Conservation (phyloP, 2,113 vertebrate genomes). For the Vombatus ursinus region DNA sequence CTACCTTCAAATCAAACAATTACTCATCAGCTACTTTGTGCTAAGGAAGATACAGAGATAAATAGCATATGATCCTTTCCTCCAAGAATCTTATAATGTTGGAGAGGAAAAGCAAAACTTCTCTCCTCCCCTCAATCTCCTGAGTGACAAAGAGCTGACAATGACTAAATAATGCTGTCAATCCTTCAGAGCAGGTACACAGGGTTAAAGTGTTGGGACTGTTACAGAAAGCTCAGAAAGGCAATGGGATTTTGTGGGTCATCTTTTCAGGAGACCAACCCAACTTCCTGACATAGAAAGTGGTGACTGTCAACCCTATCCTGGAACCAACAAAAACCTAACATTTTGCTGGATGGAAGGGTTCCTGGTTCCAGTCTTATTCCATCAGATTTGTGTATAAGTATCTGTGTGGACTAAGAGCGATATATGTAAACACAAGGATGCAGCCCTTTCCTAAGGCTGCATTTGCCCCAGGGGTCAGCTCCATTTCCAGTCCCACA, state of each 20-base stretch:
- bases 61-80: neutral
- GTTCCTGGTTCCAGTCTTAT: neutral
- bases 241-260: neutral
- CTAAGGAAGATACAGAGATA: neutral
- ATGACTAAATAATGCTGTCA: slow-evolving; percentile 10
- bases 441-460: slow-evolving; percentile 31
- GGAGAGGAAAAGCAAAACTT: neutral
- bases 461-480: slow-evolving; percentile 39
- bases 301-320: slow-evolving; percentile 27
- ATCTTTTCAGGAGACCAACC: neutral
- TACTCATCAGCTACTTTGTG: neutral
- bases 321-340: slow-evolving; percentile 36
- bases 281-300: neutral
- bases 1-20: neutral
- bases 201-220: neutral
- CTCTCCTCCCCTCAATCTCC: neutral
- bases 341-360: neutral
- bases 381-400: slow-evolving; percentile 29
- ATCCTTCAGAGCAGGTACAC: neutral
- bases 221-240: neutral
- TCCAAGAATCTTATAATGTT: neutral
- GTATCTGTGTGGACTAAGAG: slow-evolving; percentile 20
- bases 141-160: slow-evolving; percentile 48
- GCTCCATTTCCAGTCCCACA: slow-evolving; percentile 21
- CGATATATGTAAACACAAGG: slow-evolving; percentile 27